Conservation (phyloP, 2,113 vertebrate genomes). For the Microtus richardsoni region DNA sequence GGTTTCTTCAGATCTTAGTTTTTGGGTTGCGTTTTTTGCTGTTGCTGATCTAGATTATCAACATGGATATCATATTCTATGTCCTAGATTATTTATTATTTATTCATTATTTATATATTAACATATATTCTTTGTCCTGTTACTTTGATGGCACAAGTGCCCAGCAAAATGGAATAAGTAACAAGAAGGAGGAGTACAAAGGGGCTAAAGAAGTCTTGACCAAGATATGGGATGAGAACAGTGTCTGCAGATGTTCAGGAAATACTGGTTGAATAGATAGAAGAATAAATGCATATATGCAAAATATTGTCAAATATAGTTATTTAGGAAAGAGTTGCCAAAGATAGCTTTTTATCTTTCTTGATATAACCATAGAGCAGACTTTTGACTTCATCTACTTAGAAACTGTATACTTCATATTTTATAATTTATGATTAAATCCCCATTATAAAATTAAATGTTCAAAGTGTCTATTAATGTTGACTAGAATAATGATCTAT, state of each 20-base stretch:
- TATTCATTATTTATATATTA: slow-evolving; percentile 19
- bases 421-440: neutral
- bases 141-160: neutral
- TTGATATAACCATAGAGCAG: slow-evolving; percentile 40
- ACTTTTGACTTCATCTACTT: slow-evolving; percentile 5
- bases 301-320: neutral
- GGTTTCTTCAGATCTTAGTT: neutral
- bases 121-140: neutral
- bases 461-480: slow-evolving; percentile 15
- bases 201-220: neutral
- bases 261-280: neutral
- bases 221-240: neutral
- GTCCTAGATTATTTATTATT: slow-evolving; percentile 18
- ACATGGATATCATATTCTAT: neutral
- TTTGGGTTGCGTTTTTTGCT: neutral
- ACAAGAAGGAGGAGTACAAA: neutral
- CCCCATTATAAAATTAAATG: slow-evolving; percentile 6
- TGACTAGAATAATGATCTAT: neutral
- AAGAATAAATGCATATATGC: neutral
- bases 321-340: neutral
- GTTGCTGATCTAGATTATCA: neutral
- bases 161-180: neutral
- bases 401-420: neutral
- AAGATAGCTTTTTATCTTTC: slow-evolving; percentile 74
- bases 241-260: neutral